Conservation (phyloP, 2,888 invertebrate genomes). For the Nomada ruficornis region DNA sequence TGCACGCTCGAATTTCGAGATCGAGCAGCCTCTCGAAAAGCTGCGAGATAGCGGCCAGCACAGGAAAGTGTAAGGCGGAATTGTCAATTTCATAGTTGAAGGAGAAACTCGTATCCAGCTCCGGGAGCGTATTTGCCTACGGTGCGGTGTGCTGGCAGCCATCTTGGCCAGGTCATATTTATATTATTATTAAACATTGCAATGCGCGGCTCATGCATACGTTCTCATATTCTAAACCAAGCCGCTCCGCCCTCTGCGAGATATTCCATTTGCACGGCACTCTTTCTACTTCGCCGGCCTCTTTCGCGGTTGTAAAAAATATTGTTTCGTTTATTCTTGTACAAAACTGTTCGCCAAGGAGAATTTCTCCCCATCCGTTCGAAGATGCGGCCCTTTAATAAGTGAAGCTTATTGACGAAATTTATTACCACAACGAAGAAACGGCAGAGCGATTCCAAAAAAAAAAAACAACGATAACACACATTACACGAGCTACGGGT, state of each 20-base stretch:
- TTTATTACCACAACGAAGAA: too few relatives aligned
- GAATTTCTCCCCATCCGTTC: too few relatives aligned
- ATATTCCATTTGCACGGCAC: constrained; percentile 56
- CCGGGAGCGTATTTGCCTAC: constrained; percentile 70
- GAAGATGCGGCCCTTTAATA: too few relatives aligned
- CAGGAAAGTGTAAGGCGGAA: constrained; percentile 49
- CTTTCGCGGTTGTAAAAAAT: constrained; percentile 48
- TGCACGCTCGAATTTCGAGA: constrained; percentile 15
- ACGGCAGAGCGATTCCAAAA: too few relatives aligned
- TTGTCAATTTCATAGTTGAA: constrained; percentile 77
- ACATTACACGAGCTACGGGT: not conserved
- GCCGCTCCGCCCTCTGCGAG: constrained; percentile 30
- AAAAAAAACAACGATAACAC: too few relatives aligned
- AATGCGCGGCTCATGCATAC: constrained; percentile 76
- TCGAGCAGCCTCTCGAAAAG: constrained; percentile 6
- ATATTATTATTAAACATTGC: constrained; percentile 80
- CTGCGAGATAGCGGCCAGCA: constrained; percentile 36
- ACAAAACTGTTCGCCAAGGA: constrained; percentile 33
- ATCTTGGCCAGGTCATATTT: constrained; percentile 69
- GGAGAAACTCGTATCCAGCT: constrained; percentile 69
- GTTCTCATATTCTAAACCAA: constrained; percentile 70
- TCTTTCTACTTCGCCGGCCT: constrained; percentile 41
- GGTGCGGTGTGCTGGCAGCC: constrained; percentile 35
- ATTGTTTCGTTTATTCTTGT: constrained; percentile 16
- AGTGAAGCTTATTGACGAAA: too few relatives aligned